These are phyloP conservation scores for Diabrotica virgifera DNA, from an alignment of 1,140 invertebrate species.

Conservation along the genomic window DNA sequence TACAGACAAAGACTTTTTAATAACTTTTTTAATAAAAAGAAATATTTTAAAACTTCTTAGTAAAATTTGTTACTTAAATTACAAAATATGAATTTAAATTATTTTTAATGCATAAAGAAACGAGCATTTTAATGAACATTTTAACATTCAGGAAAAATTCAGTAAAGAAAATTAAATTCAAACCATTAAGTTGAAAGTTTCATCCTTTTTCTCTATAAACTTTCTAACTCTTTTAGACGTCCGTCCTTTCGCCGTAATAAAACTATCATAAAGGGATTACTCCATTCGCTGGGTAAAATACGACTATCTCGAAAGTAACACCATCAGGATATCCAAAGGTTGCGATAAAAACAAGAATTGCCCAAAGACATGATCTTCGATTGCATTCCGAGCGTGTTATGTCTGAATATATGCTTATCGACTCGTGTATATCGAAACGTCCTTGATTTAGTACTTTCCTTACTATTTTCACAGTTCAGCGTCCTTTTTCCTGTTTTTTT, in stretches of 20 bases:
- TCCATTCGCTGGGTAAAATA: not conserved
- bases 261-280: conserved; percentile 1
- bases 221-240: not conserved
- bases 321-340: not conserved
- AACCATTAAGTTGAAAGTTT: too few relatives aligned
- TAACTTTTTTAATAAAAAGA: too few relatives aligned
- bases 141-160: too few relatives aligned
- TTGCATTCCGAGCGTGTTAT: not conserved
- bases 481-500: not conserved
- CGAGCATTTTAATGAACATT: too few relatives aligned
- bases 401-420: not conserved
- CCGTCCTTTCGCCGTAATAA: not conserved
- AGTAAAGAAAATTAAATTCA: too few relatives aligned
- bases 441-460: not conserved
- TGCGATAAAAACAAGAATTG: not conserved
- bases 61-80: too few relatives aligned
- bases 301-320: not conserved
- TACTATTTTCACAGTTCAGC: not conserved
- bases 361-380: not conserved
- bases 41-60: too few relatives aligned
- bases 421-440: not conserved
- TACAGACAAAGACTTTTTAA: too few relatives aligned
- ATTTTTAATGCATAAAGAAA: too few relatives aligned
- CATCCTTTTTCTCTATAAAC: too few relatives aligned
- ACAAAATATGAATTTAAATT: too few relatives aligned